phyloP scores from a whole-genome alignment of 2,888 invertebrate genomes.

The Euzophera pinguis region DNA sequence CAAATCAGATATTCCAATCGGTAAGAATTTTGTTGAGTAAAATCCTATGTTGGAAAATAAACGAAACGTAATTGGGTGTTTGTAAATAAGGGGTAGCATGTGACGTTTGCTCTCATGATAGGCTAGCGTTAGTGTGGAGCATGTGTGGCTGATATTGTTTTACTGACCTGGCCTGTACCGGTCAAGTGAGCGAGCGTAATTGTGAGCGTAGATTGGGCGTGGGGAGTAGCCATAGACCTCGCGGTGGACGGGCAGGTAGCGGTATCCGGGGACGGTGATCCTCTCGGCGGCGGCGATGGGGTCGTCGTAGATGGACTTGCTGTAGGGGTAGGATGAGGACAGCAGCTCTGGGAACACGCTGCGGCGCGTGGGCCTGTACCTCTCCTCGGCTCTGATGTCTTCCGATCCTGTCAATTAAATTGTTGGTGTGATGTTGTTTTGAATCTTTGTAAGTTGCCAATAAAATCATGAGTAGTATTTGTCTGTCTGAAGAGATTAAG shows the following conservation, averaged over 20 bases:
- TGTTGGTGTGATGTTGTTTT: too few relatives aligned
- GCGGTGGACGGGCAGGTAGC: constrained; percentile 94
- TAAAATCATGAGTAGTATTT: too few relatives aligned
- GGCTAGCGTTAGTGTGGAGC: constrained; percentile 36
- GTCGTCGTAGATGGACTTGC: constrained; percentile 93
- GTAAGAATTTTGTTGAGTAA: too few relatives aligned
- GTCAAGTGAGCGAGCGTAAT: constrained; percentile 86
- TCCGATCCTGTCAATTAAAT: constrained; percentile 85
- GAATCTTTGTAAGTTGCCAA: too few relatives aligned
- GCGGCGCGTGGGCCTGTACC: constrained; percentile 85
- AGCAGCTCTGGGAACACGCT: constrained; percentile 88
- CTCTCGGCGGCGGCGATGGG: constrained; percentile 89
- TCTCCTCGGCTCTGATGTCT: constrained; percentile 93
- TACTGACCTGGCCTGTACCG: constrained; percentile 93
- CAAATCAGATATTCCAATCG: too few relatives aligned
- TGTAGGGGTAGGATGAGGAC: constrained; percentile 86
- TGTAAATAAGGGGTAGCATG: neutral
- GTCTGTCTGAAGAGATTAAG: too few relatives aligned
- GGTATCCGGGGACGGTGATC: constrained; percentile 93
- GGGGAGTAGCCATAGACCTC: constrained; percentile 95
- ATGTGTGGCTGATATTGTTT: constrained; percentile 22
- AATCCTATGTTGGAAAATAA: too few relatives aligned
- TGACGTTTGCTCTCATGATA: neutral
- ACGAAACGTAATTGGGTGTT: neutral
- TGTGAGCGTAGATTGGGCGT: constrained; percentile 91